These are phyloP conservation scores for Nephila pilipes DNA, from an alignment of 1,140 invertebrate species.

Conservation along the genomic window DNA sequence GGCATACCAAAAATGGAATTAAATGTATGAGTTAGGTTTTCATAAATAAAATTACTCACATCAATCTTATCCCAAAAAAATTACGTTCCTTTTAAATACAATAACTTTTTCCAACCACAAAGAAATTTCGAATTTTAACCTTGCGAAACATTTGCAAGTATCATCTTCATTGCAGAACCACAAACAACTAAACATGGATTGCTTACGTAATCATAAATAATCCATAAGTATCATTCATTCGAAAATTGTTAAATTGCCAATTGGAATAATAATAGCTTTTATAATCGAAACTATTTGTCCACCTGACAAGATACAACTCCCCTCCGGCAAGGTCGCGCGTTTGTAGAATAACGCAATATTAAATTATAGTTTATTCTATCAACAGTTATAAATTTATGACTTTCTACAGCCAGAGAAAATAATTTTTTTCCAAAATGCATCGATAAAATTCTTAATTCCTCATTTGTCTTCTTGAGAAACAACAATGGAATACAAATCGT, in stretches of 20 bases:
- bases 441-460: background rate
- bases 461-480: background rate
- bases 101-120: no score
- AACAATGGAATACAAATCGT: no score
- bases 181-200: background rate
- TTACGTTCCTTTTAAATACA: background rate
- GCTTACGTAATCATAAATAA: constrained; percentile 1
- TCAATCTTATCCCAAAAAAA: background rate
- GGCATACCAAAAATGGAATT: no score
- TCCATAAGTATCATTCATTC: background rate
- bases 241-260: background rate
- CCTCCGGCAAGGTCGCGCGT: background rate
- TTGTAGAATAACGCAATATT: background rate
- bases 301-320: background rate
- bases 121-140: background rate
- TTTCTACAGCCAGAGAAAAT: background rate
- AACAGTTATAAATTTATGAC: background rate
- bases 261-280: background rate
- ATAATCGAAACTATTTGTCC: background rate
- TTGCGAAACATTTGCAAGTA: background rate
- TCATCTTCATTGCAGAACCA: background rate
- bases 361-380: background rate
- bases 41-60: background rate
- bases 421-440: background rate
- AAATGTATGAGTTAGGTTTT: no score